Percentiles rank a stretch among this genome's conserved stretches.
Evolutionary conservation across 2,797 vertebrate genomes (phyloP).

Genomic region (Centropyge bicolor): DNA sequence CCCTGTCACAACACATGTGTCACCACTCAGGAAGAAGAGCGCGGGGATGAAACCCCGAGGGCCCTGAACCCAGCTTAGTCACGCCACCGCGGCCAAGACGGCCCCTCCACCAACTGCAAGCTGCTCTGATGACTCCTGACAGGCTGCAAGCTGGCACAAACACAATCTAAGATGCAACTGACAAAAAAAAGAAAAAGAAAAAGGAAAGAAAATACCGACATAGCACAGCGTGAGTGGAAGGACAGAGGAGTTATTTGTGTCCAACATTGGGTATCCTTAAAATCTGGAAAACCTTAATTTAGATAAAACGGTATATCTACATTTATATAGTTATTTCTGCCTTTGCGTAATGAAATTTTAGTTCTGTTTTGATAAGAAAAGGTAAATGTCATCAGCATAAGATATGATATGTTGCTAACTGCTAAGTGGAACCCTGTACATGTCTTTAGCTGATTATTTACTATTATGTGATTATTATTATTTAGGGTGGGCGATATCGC

Average conservation of each 20-base stretch:
- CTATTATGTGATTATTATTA: too few relatives aligned
- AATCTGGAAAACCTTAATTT: neutral
- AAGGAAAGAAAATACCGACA: conserved; percentile 5
- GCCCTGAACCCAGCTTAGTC: conserved; percentile 65
- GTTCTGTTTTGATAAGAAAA: neutral
- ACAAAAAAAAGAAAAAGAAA: neutral
- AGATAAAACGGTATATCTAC: neutral
- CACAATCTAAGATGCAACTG: conserved; percentile 47
- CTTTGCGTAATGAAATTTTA: neutral
- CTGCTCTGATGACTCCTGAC: conserved; percentile 67
- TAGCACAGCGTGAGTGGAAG: conserved; percentile 1
- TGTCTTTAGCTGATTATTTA: too few relatives aligned
- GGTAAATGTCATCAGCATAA: conserved; percentile 12
- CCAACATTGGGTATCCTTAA: neutral
- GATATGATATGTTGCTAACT: neutral
- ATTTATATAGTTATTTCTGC: neutral
- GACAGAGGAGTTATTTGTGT: conserved; percentile 23
- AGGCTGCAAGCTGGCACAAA: conserved; percentile 67
- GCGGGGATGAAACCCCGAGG: conserved; percentile 41
- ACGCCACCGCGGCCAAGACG: conserved; percentile 63
- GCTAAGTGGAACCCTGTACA: too few relatives aligned
- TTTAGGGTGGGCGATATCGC: too few relatives aligned
- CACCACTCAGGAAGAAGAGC: conserved; percentile 61
- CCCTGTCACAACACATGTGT: conserved; percentile 76
- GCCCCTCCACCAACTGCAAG: conserved; percentile 40